Evolutionary conservation across 1,140 invertebrate species (phyloP), one percentile per base, ranked within the genome.

Genomic region (Colletes latitarsis): DNA sequence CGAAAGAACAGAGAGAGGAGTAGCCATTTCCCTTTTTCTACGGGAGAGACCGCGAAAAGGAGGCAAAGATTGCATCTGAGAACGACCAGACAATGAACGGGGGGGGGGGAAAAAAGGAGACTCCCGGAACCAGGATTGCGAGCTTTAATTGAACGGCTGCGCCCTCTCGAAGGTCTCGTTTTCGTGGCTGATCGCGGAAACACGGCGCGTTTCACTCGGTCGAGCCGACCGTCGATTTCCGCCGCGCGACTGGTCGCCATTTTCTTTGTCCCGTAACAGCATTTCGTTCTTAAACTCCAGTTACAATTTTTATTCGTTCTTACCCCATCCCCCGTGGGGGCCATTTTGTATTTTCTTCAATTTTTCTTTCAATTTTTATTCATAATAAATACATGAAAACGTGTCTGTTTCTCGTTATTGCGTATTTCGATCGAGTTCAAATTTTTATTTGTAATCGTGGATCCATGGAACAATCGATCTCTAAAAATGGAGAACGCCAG

Each of bases 161-260:
- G 49, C 55, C 46, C 43, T 49, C 21, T 58, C 12, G 64, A 58
- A 39, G 19, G 41, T 21, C 19, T 62, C 21, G 64, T 69, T 69
- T 14, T 71, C 57, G 68, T 63, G 46, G 55, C 70, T 39, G 68
- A 39, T 49, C 43, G n/a, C 17, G 39, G 30, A 39, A 67, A 17
- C 17, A n/a, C 14, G 30, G 17, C 46, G 41, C 74, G 57, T 82
- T 66, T 60, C 66, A 43, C 71, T n/a, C 41, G 53, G 39, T n/a
- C 49, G 53, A 46, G 15, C 68, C 19, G 70, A 9, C 55, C 21
- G 82, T 46, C 55, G 67, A 64, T 49, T 83, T 63, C 30, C 46
- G 41, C 39, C 55, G 57, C 12, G n/a, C 17, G 76, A 58, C 30
- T 67, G 3, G 49, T 17, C 39, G 17, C 60, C 84, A 88, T 83